Evolutionary conservation across 1,140 invertebrate species (phyloP).

Genomic region (Stegodyphus mimosarum): DNA sequence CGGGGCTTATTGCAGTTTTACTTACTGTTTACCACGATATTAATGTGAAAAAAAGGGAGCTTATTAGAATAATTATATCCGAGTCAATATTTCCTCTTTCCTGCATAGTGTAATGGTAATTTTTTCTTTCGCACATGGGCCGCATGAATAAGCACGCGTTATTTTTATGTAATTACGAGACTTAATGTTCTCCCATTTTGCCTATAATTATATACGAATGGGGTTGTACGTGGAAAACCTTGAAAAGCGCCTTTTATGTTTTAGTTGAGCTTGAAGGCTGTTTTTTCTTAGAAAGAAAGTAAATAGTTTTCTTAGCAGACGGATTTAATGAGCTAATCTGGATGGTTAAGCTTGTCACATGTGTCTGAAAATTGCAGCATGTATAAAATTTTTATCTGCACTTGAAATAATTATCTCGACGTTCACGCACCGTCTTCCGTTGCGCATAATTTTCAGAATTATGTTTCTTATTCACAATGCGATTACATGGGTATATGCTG

Average conservation of each 20-base stretch:
- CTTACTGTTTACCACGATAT: constrained; percentile 32
- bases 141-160: constrained; percentile 52
- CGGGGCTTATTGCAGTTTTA: not conserved
- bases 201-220: constrained; percentile 32
- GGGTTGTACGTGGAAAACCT: constrained; percentile 22
- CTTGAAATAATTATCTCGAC: no score
- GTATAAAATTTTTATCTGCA: no score
- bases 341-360: no score
- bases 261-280: not conserved
- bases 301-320: constrained; percentile 13
- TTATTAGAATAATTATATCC: constrained; percentile 50
- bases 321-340: constrained; percentile 31
- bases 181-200: constrained; percentile 39
- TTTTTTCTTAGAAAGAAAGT: not conserved
- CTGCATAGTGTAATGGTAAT: constrained; percentile 7
- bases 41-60: constrained; percentile 19
- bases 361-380: no score
- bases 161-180: constrained; percentile 41
- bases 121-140: constrained; percentile 16
- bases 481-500: no score
- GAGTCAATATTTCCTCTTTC: constrained; percentile 54
- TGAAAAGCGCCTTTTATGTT: constrained; percentile 20
- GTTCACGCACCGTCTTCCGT: no score
- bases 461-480: no score
- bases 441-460: no score